Conservation (phyloP, 2,797 vertebrate species). For the Phrynocephalus guinanensis region DNA sequence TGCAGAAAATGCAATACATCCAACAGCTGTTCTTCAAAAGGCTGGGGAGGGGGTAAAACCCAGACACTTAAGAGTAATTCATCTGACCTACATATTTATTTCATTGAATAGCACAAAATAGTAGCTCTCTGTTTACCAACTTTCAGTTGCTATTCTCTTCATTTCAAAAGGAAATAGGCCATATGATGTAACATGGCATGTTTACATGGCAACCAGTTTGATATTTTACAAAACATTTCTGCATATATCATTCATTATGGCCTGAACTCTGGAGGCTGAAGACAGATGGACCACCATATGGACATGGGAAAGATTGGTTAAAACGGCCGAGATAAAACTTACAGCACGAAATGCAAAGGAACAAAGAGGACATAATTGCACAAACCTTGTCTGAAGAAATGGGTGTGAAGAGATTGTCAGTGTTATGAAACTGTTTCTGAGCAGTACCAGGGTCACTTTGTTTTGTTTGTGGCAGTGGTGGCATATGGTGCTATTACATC, state of each 20-base stretch:
- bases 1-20: constrained; percentile 64
- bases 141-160: constrained; percentile 44
- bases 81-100: constrained; percentile 67
- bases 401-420: constrained; percentile 43
- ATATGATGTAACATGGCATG: constrained; percentile 62
- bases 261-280: constrained; percentile 67
- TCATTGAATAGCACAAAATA: constrained; percentile 53
- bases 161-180: constrained; percentile 51
- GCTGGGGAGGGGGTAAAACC: constrained; percentile 52
- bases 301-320: constrained; percentile 71
- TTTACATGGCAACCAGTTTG: constrained; percentile 62
- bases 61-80: constrained; percentile 59
- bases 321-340: constrained; percentile 74
- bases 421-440: constrained; percentile 45
- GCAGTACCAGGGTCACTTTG: neutral
- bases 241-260: constrained; percentile 66
- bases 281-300: constrained; percentile 82
- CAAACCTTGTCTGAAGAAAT: constrained; percentile 65
- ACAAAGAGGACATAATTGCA: constrained; percentile 60
- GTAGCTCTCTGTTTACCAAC: constrained; percentile 55
- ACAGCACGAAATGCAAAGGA: constrained; percentile 67
- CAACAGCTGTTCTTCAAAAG: constrained; percentile 76
- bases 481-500: neutral
- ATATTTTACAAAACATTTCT: constrained; percentile 54
- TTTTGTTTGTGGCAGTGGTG: neutral